Base-by-base conservation (phyloP, 2,113 vertebrate genomes). In the Catagonus wagneri region DNA sequence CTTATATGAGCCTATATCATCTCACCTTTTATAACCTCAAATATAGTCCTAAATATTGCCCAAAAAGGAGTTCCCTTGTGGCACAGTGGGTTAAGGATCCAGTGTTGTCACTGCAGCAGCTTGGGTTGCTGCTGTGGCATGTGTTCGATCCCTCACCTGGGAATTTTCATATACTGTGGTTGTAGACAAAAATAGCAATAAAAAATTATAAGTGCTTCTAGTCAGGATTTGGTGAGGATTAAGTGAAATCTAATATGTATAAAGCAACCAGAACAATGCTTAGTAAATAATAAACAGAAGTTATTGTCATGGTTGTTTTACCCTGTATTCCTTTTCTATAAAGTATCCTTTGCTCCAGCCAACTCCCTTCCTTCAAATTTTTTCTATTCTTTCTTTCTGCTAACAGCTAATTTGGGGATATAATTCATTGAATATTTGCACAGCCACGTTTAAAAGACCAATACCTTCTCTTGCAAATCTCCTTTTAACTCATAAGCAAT, bases 401-500 rank as follows among this genome's bases (percentile, higher is more conserved):
- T 84, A 81, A 63, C 27, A 60, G 34, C 11, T 83, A 78, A 85
- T 44, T 78, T 74, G 44, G 52, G 36, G 13, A 85, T 44, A 65
- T 52, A 81, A 65, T 76, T 89, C 65, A 84, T 54, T 61, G 27
- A 88, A 58, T 12, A 76, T 25, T 85, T 91, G 13, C 16, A 72
- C 1, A 89, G 36, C 2, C 54, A 50, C 66, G 25, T 66, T 65
- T 71, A 71, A 54, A 88, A 96, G 20, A 89, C 32, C 2, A 1
- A 61, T 50, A n/a, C 32, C 39, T 27, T 84, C 22, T 83, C 36
- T 84, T 78, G n/a, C 85, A 81, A 7, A 91, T 32, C 4, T 79
- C 17, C 71, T 94, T 92, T 80, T 56, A 92, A 90, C 9, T 75
- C 60, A 39, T 50, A 61, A 83, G 32, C n/a, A 65, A 84, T 66